Evolutionary conservation across 2,797 vertebrate genomes (phyloP).

Genomic region (Pseudomugil gertrudae): DNA sequence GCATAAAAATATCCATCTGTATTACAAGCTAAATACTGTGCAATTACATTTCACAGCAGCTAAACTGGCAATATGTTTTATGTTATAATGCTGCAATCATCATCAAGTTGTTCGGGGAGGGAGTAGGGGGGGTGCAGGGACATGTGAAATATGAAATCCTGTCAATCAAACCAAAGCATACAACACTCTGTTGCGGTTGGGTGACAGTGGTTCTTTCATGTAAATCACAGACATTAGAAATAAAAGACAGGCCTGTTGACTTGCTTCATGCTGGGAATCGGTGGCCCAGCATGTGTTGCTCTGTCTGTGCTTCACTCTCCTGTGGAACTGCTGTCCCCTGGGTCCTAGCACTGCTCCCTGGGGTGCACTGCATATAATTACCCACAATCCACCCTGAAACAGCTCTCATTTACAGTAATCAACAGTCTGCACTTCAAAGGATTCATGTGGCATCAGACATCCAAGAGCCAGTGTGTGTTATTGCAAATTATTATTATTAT

Average conservation of each 20-base stretch:
- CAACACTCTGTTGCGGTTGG: slow-evolving; percentile 78
- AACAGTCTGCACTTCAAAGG: slow-evolving; percentile 85
- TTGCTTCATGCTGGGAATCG: slow-evolving; percentile 81
- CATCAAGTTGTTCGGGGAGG: slow-evolving; percentile 75
- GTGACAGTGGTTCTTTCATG: slow-evolving; percentile 80
- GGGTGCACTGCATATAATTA: slow-evolving; percentile 85
- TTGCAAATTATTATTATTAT: slow-evolving; percentile 81
- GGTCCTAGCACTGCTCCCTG: slow-evolving; percentile 80
- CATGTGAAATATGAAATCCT: slow-evolving; percentile 80
- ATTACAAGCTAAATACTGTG: slow-evolving; percentile 43
- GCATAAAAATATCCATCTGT: slow-evolving; percentile 23
- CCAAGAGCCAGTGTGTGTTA: slow-evolving; percentile 72
- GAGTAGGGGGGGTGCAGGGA: slow-evolving; percentile 50
- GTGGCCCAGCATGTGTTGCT: slow-evolving; percentile 84
- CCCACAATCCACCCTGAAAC: slow-evolving; percentile 85
- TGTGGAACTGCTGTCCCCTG: slow-evolving; percentile 80
- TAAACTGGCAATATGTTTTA: slow-evolving; percentile 65
- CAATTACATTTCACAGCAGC: slow-evolving; percentile 52
- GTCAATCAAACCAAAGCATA: slow-evolving; percentile 77
- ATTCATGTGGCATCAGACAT: slow-evolving; percentile 78
- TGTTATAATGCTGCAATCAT: slow-evolving; percentile 74
- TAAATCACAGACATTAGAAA: slow-evolving; percentile 83
- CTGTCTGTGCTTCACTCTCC: slow-evolving; percentile 80
- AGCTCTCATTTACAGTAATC: slow-evolving; percentile 85
- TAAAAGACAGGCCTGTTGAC: slow-evolving; percentile 83